Conservation (phyloP, 35 echinoderm and acorn worm species). For the Apostichopus californicus region DNA sequence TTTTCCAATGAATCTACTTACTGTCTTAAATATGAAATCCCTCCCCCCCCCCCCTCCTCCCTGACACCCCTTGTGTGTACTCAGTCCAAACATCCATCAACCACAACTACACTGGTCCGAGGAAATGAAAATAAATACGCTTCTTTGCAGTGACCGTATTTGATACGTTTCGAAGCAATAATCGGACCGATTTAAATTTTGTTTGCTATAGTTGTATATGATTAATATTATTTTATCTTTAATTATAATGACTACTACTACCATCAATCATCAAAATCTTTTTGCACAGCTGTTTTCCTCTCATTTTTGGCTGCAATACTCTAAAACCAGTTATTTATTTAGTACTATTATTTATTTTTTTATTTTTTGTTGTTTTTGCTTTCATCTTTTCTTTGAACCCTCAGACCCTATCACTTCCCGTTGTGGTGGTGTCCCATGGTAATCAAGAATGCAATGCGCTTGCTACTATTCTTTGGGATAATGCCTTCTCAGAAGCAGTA, state of each 20-base stretch:
- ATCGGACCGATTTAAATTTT: background rate
- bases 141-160: background rate
- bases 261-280: constrained; percentile 20
- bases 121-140: background rate
- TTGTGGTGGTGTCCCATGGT: constrained; percentile 99
- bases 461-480: constrained; percentile 99
- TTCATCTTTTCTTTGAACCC: constrained; percentile 62
- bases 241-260: no score
- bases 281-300: constrained; percentile 35
- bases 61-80: no score
- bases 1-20: no score
- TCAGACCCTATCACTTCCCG: constrained; percentile 95
- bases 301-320: constrained; percentile 41
- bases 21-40: no score
- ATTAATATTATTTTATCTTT: background rate
- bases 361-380: constrained; percentile 52
- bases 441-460: constrained; percentile 99
- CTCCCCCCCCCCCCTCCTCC: no score
- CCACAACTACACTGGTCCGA: background rate
- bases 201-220: background rate
- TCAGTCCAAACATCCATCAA: no score
- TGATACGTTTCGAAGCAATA: background rate
- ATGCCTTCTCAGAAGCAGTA: constrained; percentile 99
- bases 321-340: constrained; percentile 2
- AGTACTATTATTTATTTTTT: constrained; percentile 10